Evolutionary conservation across 2,797 vertebrate species (phyloP).

Genomic region (Lindbergichthys nudifrons): DNA sequence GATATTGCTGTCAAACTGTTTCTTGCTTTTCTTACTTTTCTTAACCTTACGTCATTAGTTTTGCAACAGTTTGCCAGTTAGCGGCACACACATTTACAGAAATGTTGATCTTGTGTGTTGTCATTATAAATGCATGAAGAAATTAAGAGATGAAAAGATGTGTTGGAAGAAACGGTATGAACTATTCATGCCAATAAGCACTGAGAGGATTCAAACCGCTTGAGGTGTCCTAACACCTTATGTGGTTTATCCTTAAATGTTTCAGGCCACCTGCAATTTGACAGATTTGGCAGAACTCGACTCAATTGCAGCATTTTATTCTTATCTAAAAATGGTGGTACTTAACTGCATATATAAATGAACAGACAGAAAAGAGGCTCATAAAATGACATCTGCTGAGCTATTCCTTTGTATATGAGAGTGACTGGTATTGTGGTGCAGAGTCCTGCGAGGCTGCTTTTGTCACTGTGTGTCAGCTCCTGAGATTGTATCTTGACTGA

Average conservation of each 20-base stretch:
- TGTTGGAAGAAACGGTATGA: not conserved
- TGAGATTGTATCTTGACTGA: slow-evolving; percentile 57
- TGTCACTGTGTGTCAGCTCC: slow-evolving; percentile 55
- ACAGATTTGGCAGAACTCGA: not conserved
- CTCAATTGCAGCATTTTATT: not conserved
- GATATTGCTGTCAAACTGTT: not conserved
- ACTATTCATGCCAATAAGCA: slow-evolving; percentile 1
- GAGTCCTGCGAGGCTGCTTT: slow-evolving; percentile 40
- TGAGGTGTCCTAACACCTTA: not conserved
- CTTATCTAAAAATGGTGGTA: slow-evolving; percentile 6
- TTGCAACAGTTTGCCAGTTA: not conserved
- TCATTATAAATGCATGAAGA: not conserved
- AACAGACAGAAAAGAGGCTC: slow-evolving; percentile 17
- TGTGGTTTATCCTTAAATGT: not conserved
- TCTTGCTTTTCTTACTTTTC: not conserved
- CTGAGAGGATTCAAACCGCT: not conserved
- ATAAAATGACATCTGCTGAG: slow-evolving; percentile 49
- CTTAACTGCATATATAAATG: slow-evolving; percentile 6
- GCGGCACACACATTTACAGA: not conserved
- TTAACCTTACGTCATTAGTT: not conserved
- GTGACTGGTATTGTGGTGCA: slow-evolving; percentile 4
- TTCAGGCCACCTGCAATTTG: not conserved
- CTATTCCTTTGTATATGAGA: slow-evolving; percentile 19
- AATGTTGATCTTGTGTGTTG: not conserved
- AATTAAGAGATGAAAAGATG: not conserved